Conservation (phyloP, 2,797 vertebrate genomes). For the Phrynocephalus vlangalii region DNA sequence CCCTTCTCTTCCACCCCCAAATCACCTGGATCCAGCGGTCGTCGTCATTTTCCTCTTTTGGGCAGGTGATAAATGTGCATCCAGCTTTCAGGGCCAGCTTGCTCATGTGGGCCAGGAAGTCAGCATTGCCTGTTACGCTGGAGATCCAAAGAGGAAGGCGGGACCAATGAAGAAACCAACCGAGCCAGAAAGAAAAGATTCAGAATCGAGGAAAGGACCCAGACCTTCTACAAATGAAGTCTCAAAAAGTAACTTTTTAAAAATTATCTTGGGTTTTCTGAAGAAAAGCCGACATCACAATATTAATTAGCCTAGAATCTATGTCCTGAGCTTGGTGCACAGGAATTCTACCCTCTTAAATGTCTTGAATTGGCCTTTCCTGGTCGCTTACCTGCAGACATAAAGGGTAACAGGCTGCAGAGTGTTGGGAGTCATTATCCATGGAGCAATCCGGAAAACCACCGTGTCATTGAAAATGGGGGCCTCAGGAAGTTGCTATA, state of each 20-base stretch:
- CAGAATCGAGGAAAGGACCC: neutral
- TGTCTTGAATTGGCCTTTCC: neutral
- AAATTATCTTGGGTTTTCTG: too few species aligned
- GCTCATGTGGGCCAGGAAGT: constrained; percentile 80
- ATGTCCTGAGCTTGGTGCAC: too few species aligned
- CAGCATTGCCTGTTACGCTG: constrained; percentile 73
- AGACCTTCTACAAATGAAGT: neutral
- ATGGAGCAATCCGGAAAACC: constrained; percentile 87
- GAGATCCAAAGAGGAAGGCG: rapidly evolving
- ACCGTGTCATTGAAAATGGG: constrained; percentile 90
- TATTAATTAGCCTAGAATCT: too few species aligned
- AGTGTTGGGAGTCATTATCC: constrained; percentile 96
- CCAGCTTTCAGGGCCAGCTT: constrained; percentile 72
- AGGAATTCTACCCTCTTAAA: neutral
- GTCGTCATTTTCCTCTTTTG: constrained; percentile 75
- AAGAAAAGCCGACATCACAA: too few species aligned
- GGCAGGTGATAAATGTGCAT: constrained; percentile 82
- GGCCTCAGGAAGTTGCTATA: constrained; percentile 79
- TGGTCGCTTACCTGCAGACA: constrained; percentile 82
- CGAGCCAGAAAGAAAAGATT: neutral
- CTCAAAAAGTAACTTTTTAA: too few species aligned
- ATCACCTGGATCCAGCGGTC: constrained; percentile 93
- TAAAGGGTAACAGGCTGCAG: constrained; percentile 84
- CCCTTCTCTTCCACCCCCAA: neutral
- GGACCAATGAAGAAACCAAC: neutral